Conservation (phyloP, 2,113 vertebrate genomes). For the Orthochromis malagaraziensis region DNA sequence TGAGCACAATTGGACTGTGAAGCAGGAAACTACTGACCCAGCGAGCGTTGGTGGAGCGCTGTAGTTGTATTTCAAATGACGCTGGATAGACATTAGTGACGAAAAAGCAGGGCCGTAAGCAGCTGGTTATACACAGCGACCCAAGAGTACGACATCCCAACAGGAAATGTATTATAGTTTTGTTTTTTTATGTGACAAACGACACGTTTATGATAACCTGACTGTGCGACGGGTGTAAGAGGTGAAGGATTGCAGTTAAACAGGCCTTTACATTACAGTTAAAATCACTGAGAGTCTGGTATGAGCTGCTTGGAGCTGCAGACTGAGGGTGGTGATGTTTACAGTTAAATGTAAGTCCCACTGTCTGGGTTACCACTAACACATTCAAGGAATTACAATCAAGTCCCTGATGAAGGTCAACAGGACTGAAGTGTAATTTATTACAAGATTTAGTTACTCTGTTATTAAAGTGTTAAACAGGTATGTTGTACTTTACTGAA, state of each 20-base stretch:
- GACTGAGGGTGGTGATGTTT: fast-evolving
- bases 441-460: not conserved
- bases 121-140: not conserved
- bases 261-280: not conserved
- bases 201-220: fast-evolving
- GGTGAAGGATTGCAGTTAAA: fast-evolving
- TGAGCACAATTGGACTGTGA: fast-evolving
- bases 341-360: not conserved
- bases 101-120: fast-evolving
- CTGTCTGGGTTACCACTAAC: not conserved
- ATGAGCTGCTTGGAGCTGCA: not conserved
- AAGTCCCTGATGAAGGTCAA: not conserved
- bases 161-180: not conserved
- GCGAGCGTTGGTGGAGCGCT: fast-evolving
- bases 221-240: fast-evolving
- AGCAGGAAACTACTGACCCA: not conserved
- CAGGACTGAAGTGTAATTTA: not conserved
- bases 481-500: not conserved
- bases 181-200: not conserved
- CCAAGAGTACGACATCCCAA: fast-evolving
- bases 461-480: not conserved
- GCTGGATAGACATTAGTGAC: not conserved
- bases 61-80: not conserved
- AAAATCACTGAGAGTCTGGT: not conserved
- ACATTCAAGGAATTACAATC: not conserved